These are phyloP conservation scores for Haplotaxodon microlepis DNA, from an alignment of 2,113 vertebrate species.

Conservation along the genomic window DNA sequence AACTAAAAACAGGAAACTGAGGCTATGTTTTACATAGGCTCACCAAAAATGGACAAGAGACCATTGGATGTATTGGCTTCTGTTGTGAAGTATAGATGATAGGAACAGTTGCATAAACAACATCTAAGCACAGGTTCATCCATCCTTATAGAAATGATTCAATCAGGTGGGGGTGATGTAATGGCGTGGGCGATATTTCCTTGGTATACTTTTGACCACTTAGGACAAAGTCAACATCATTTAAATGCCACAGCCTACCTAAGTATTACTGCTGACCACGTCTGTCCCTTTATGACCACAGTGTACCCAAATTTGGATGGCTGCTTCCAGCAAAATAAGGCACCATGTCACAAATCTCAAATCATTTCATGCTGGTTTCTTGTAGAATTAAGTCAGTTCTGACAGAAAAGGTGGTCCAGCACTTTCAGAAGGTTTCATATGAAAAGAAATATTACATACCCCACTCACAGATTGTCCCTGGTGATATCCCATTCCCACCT, in stretches of 20 bases:
- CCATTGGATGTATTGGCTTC: background rate
- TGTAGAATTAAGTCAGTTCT: background rate
- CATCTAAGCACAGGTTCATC: background rate
- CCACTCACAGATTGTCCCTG: background rate
- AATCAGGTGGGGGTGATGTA: background rate
- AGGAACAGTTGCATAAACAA: background rate
- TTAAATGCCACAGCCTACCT: background rate
- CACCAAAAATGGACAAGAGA: background rate
- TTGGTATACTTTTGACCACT: background rate
- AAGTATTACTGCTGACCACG: background rate
- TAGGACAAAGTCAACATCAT: background rate
- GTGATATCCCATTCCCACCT: background rate
- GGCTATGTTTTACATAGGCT: background rate
- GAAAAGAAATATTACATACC: background rate
- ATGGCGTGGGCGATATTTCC: background rate
- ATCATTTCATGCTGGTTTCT: background rate
- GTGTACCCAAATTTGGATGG: background rate
- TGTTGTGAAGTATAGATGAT: background rate
- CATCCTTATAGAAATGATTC: background rate
- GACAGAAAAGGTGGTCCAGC: background rate
- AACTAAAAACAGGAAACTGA: background rate
- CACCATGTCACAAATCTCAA: background rate
- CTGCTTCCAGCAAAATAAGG: background rate
- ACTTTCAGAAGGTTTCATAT: background rate
- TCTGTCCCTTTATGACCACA: background rate